Evolutionary conservation across 2,888 invertebrate species (phyloP).

Genomic region (Congeria kusceri): DNA sequence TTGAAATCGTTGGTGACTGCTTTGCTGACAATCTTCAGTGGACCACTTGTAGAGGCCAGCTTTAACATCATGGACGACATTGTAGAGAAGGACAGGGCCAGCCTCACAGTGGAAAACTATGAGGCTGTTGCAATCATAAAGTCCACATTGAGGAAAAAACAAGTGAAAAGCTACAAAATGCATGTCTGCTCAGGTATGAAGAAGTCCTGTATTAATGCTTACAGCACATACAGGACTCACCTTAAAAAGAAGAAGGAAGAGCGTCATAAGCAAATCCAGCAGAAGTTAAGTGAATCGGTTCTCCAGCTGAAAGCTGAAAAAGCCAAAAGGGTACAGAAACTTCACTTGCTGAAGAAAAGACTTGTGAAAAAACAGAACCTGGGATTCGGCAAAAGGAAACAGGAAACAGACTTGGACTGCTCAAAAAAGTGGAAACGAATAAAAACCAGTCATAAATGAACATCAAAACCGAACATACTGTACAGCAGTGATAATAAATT

Average conservation of each 20-base stretch:
- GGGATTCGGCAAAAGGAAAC: neutral
- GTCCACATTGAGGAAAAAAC: neutral
- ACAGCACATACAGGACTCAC: too few relatives aligned
- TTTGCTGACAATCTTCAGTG: neutral
- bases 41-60: neutral
- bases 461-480: too few relatives aligned
- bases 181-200: neutral
- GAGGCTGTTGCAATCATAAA: too few relatives aligned
- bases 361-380: neutral
- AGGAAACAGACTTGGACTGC: neutral
- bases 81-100: neutral
- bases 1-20: too few relatives aligned
- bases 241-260: neutral
- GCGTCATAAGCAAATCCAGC: neutral
- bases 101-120: neutral
- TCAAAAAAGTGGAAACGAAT: neutral
- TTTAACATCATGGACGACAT: neutral
- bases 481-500: too few relatives aligned
- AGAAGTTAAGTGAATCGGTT: neutral
- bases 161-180: neutral
- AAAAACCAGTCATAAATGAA: too few relatives aligned
- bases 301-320: neutral
- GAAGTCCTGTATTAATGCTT: neutral
- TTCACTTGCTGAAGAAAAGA: neutral
- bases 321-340: neutral